Evolutionary conservation across 1,140 invertebrate genomes (phyloP).

Genomic region (Trichomalopsis sarcophagae): DNA sequence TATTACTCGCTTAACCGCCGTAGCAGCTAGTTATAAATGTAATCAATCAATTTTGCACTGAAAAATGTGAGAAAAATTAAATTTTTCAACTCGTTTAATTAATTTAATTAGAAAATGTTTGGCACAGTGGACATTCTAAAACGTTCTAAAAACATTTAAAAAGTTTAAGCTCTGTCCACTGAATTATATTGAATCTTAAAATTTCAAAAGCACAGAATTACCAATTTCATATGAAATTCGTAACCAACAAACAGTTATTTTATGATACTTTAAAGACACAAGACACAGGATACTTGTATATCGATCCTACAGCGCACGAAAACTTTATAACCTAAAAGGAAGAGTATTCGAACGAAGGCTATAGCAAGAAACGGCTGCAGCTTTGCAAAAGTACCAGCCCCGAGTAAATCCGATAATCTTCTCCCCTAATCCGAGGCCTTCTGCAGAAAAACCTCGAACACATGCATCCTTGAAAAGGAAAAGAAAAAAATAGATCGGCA

Average conservation of each 20-base stretch:
- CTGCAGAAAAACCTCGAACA: not conserved
- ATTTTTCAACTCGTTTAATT: too few species aligned
- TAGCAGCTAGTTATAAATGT: too few species aligned
- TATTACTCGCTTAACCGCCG: not conserved
- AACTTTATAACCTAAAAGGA: not conserved
- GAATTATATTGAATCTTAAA: not conserved
- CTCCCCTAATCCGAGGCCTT: not conserved
- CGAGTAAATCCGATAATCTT: slow-evolving; percentile 12
- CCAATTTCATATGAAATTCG: not conserved
- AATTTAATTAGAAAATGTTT: too few species aligned
- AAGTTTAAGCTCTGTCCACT: too few species aligned
- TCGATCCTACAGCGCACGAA: too few species aligned
- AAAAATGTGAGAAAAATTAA: too few species aligned
- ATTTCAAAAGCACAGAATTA: not conserved
- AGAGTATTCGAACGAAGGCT: not conserved
- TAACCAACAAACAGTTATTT: not conserved
- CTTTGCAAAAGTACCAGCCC: not conserved
- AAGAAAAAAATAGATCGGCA: not conserved
- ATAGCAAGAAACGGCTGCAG: not conserved
- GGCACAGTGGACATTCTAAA: too few species aligned
- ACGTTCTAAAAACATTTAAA: too few species aligned
- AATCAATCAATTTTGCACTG: too few species aligned
- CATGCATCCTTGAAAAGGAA: not conserved
- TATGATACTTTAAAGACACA: not conserved
- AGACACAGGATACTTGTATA: too few species aligned